Evolutionary conservation across 1,140 invertebrate genomes (phyloP).

Genomic region (Drosophila equinoxialis): DNA sequence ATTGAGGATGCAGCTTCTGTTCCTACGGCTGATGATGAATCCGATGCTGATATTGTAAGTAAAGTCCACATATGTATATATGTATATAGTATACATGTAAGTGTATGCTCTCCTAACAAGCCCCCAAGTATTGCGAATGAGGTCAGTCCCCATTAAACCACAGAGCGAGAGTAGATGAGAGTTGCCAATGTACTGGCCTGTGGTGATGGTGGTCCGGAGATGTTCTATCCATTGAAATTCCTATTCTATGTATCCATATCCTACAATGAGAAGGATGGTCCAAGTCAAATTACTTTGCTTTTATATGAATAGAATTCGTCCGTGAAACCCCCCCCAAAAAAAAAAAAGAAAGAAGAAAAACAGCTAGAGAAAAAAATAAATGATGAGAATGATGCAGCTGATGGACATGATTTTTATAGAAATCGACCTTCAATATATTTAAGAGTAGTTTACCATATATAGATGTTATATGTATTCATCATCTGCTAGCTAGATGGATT

Average conservation of each 20-base stretch:
- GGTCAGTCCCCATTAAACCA: conserved; percentile 61
- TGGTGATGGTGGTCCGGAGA: conserved; percentile 3
- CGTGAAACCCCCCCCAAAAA: neutral
- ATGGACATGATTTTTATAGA: neutral
- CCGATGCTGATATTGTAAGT: conserved; percentile 77
- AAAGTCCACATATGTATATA: conserved; percentile 46
- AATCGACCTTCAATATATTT: no score
- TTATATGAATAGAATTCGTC: neutral
- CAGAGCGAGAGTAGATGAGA: neutral
- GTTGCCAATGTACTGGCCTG: neutral
- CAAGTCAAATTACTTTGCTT: conserved; percentile 56
- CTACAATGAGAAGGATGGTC: conserved; percentile 44
- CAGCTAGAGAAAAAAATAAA: conserved; percentile 23
- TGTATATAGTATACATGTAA: conserved; percentile 3
- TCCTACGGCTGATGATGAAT: conserved; percentile 44
- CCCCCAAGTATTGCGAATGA: conserved; percentile 55
- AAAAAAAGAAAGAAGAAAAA: neutral
- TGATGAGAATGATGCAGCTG: conserved; percentile 1
- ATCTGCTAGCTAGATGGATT: no score
- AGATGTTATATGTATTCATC: no score
- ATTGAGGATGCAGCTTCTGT: conserved; percentile 38
- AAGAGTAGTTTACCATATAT: no score
- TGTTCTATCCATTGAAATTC: conserved; percentile 42
- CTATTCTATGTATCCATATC: conserved; percentile 11
- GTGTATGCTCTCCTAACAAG: conserved; percentile 34